phyloP scores from a whole-genome alignment of 2,888 invertebrate genomes.

The Troides aeacus region DNA sequence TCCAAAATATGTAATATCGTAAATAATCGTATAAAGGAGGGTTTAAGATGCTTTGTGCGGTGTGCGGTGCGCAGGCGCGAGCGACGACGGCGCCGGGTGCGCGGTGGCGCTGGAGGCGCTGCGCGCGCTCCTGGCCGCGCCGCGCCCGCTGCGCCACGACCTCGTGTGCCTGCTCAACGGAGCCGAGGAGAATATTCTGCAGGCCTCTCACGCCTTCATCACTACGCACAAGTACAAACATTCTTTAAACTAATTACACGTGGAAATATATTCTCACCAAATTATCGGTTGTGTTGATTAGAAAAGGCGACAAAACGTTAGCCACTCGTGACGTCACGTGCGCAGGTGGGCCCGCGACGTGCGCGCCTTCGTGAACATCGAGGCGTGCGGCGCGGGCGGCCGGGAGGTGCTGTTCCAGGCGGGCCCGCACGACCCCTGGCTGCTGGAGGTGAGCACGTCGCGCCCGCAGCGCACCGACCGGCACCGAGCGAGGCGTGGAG shows the following conservation, averaged over 20 bases:
- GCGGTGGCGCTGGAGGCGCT: conserved; percentile 91
- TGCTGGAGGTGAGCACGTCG: conserved; percentile 67
- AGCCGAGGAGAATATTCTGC: conserved; percentile 94
- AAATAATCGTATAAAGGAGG: too few relatives aligned
- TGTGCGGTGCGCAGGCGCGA: conserved; percentile 82
- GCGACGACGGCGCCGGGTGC: conserved; percentile 94
- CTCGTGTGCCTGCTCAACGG: conserved; percentile 93
- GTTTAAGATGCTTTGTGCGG: not conserved
- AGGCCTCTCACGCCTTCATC: conserved; percentile 93
- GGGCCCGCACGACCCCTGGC: conserved; percentile 86
- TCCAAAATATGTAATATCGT: too few relatives aligned
- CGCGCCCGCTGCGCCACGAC: conserved; percentile 83
- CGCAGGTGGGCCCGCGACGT: conserved; percentile 84
- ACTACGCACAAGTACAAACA: conserved; percentile 84
- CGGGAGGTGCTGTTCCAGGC: conserved; percentile 93
- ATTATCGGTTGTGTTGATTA: not conserved
- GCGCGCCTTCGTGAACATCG: conserved; percentile 90
- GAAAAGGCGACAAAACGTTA: not conserved
- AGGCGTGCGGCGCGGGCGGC: conserved; percentile 94
- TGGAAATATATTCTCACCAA: not conserved
- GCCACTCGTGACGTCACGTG: too few relatives aligned
- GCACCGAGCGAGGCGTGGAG: not conserved
- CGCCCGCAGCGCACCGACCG: not conserved
- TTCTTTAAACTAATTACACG: not conserved
- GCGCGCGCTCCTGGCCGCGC: conserved; percentile 82